Base-by-base conservation (phyloP, 2,113 vertebrate genomes). In the Origma solitaria region DNA sequence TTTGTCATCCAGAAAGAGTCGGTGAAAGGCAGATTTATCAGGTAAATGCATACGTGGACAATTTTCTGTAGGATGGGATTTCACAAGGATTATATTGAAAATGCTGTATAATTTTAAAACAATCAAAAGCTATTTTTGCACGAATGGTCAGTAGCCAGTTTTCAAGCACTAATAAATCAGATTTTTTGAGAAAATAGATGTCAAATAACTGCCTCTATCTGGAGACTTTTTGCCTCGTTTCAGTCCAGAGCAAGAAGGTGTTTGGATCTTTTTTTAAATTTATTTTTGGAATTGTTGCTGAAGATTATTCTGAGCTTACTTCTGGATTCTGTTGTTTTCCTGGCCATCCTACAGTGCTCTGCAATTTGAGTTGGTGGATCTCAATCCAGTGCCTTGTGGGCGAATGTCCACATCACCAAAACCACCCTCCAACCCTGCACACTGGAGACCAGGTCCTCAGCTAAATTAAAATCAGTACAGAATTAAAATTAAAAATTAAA, bases 351-450 rank as follows among this genome's bases (percentile, higher is more conserved):
- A 30, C 38, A 61, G 44, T 70, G 72, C 62, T 89, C 66, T 94
- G 47, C 49, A 80, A 9, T 73, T 70, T 94, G 94, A 93, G 86
- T 91, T 94, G 76, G 88, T 96, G 84, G 83, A 90, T 93, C 82
- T 95, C 92, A 88, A 51, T 64, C 93, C 90, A 95, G 93, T 96
- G 92, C 93, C 93, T 96, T 44, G 15, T 92, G 92, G 86, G 16
- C 73, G 83, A 81, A 50, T 24, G 75, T 84, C 75, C 86, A 79
- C 82, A 90, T 60, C 68, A 61, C 49, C 71, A 93, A 95, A 92
- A 75, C 85, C 68, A 88, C 61, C 61, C 50, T 76, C 10, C 13
- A 15, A 2, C 30, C 58, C 42, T 31, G 44, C 61, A 68, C 28
- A 17, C 24, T 37, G n/a, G 38, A 78, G 42, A 91, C 51, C 38